These are phyloP conservation scores for Zootoca vivipara DNA, from an alignment of 2,113 vertebrate species.

Conservation along the genomic window DNA sequence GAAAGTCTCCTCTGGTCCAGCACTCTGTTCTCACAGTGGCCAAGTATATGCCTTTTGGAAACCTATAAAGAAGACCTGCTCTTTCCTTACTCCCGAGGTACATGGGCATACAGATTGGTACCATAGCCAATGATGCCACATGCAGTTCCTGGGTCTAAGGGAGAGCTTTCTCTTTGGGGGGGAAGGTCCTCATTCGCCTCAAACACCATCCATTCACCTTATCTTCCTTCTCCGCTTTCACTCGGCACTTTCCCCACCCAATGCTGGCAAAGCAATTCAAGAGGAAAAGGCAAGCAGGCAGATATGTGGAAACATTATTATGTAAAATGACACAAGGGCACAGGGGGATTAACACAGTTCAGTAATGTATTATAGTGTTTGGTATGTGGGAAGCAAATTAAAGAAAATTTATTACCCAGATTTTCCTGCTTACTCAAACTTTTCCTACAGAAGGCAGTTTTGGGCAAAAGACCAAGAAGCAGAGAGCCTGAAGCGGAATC, in stretches of 20 bases:
- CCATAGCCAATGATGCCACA: background rate
- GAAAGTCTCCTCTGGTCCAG: too few species aligned
- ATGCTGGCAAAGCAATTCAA: background rate
- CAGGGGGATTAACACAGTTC: background rate
- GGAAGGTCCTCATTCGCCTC: background rate
- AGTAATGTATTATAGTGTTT: slow-evolving; percentile 3
- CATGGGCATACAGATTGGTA: background rate
- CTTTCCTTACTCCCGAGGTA: background rate
- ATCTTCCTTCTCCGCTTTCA: background rate
- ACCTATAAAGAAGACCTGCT: too few species aligned
- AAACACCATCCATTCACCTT: background rate
- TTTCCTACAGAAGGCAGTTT: background rate
- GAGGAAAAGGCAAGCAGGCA: background rate
- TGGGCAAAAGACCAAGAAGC: slow-evolving; percentile 6
- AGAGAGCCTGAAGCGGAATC: background rate
- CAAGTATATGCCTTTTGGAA: too few species aligned
- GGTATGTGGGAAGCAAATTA: slow-evolving; percentile 15
- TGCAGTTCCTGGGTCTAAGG: background rate
- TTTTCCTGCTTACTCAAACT: slow-evolving; percentile 26
- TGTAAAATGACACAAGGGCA: background rate
- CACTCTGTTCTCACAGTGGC: too few species aligned
- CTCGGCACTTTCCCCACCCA: background rate
- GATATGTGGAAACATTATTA: slow-evolving; percentile 12
- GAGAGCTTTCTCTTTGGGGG: background rate
- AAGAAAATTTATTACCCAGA: slow-evolving; percentile 19